A percentile compares a stretch with the other conserved stretches of the same genome.
Conservation (phyloP, 2,888 invertebrate genomes). For the Idaea dimidiata region DNA sequence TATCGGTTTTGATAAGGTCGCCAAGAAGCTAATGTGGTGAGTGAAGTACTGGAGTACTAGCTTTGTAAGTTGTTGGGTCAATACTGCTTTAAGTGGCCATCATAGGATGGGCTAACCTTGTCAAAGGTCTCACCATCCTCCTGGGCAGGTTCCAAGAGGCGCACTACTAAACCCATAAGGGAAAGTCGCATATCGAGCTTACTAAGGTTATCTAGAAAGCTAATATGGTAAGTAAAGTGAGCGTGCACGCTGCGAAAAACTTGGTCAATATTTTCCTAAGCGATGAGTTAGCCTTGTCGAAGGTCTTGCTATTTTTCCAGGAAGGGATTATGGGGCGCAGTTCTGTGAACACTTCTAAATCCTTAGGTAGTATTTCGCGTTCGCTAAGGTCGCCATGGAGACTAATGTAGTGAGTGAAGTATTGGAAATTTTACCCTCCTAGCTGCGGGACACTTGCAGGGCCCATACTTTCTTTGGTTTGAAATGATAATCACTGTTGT, state of each 20-base stretch:
- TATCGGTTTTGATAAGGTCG: slow-evolving; percentile 97
- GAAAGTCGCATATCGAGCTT: slow-evolving; percentile 94
- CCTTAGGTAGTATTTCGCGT: slow-evolving; percentile 97
- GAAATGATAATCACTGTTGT: too few species aligned
- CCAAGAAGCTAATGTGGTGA: slow-evolving; percentile 94
- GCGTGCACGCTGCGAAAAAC: too few species aligned
- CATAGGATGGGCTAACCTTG: too few species aligned
- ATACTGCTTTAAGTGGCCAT: too few species aligned
- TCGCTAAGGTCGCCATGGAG: slow-evolving; percentile 97
- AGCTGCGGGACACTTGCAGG: too few species aligned
- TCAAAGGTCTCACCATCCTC: slow-evolving; percentile 88
- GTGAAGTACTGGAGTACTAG: slow-evolving; percentile 38
- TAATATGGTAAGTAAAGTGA: slow-evolving; percentile 86
- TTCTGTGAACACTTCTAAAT: slow-evolving; percentile 95
- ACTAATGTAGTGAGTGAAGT: slow-evolving; percentile 95
- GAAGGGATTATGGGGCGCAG: slow-evolving; percentile 97
- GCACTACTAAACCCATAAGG: too few species aligned
- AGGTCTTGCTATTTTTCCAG: slow-evolving; percentile 93
- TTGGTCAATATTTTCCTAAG: too few species aligned
- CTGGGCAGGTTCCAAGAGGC: too few species aligned
- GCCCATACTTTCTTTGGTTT: too few species aligned
- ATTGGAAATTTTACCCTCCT: neutral
- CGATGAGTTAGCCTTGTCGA: too few species aligned
- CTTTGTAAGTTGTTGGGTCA: too few species aligned
- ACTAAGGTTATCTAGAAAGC: slow-evolving; percentile 96